These are phyloP conservation scores for Apeltes quadracus DNA, from an alignment of 2,113 vertebrate genomes.

Conservation along the genomic window DNA sequence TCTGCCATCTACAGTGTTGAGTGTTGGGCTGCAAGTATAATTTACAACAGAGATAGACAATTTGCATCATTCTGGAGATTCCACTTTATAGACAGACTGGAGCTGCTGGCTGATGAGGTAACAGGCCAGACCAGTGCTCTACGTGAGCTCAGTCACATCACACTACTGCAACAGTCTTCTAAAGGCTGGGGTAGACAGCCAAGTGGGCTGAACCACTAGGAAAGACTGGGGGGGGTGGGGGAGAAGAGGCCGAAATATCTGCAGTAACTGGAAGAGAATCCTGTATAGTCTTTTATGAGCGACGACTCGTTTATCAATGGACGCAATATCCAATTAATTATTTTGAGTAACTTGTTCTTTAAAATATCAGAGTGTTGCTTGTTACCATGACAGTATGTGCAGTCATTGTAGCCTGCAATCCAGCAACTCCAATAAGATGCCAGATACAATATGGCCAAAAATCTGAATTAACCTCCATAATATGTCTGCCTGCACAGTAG, in stretches of 20 bases:
- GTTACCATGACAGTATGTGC: neutral
- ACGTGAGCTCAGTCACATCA: slow-evolving; percentile 76
- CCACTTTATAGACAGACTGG: slow-evolving; percentile 17
- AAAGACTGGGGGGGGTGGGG: slow-evolving; percentile 28
- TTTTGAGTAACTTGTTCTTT: neutral
- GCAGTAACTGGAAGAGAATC: neutral
- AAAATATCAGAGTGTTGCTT: neutral
- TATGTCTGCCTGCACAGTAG: too few relatives aligned
- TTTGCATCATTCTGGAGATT: slow-evolving; percentile 34
- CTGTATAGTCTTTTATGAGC: neutral
- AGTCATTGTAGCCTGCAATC: neutral
- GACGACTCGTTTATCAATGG: neutral
- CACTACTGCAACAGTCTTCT: slow-evolving; percentile 18
- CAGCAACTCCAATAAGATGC: neutral
- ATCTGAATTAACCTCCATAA: too few relatives aligned
- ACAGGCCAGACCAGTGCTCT: slow-evolving; percentile 43
- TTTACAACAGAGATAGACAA: neutral
- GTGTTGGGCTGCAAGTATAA: neutral
- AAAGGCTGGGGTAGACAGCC: neutral
- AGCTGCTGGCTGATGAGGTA: slow-evolving; percentile 46
- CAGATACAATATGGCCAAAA: neutral
- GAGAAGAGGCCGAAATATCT: neutral
- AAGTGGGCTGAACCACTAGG: slow-evolving; percentile 31
- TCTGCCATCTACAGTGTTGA: neutral
- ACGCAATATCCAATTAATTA: neutral